Evolutionary conservation across 1,140 invertebrate species (phyloP), one percentile per base, ranked within the genome.

Genomic region (Ctenoplectra terminalis): DNA sequence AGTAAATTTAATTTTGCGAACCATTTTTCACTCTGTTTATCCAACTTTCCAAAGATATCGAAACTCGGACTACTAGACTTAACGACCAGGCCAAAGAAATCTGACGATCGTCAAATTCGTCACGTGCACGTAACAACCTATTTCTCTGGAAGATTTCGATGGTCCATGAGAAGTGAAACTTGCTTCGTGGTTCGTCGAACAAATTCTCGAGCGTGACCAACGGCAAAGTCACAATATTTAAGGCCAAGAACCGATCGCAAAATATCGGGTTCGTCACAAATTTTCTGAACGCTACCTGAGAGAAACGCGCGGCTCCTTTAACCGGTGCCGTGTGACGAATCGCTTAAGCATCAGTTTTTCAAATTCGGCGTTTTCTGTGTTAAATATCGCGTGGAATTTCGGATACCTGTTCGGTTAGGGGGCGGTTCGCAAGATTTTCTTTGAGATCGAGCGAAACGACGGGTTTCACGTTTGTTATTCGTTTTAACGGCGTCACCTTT

Each of bases 281-380:
- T 20, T 66, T 81, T 81, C 37, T 34, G 72, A 50, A 81, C 52
- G 64, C 56, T 76, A 81, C 58, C 82, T 60, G 70, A 17, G 9
- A 48, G 31, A 66, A 71, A 56, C 26, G 56, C 9, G 52, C 74
- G 74, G 56, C 40, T 69, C 63, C 34, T 83, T 72, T 56, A 17
- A 60, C 17, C 61, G 63, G n/a, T 20, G 37, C 26, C 54, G 54
- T 64, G 52, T 84, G 84, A 85, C 56, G 67, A 76, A 84, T 81
- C 46, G 54, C 5, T 46, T 9, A 67, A 85, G 54, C 46, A 77
- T 81, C 66, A 70, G 77, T 80, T 70, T n/a, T 84, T 46, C 31
- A 63, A 46, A 54, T 79, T 79, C 29, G 26, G 46, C 23, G 26
- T 64, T 54, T 46, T 46, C 77, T 34, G 26, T 37, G 77, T 63